Percentiles rank a stretch among this genome's conserved stretches.
Conservation (phyloP, 2,888 invertebrate genomes). For the Gisinianus flammeolus region DNA sequence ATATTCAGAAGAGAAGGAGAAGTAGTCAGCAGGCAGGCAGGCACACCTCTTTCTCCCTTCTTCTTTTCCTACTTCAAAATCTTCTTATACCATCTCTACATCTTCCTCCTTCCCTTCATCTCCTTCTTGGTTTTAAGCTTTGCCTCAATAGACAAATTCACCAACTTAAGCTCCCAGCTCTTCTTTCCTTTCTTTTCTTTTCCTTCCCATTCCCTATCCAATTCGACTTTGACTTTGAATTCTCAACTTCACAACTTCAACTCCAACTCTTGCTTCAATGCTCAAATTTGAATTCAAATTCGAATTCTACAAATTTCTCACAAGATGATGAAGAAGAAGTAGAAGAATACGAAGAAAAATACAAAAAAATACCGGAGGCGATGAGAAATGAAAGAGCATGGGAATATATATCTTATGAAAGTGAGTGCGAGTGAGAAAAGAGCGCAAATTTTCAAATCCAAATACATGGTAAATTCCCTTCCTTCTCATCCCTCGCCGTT, state of each 20-base stretch:
- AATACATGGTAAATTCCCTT: neutral
- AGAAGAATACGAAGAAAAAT: no score
- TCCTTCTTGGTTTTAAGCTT: neutral
- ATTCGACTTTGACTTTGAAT: no score
- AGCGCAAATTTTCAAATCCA: slow-evolving; percentile 5
- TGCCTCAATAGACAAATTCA: slow-evolving; percentile 6
- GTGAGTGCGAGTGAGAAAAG: neutral
- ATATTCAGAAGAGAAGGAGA: slow-evolving; percentile 9
- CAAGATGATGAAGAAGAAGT: neutral
- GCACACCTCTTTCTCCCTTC: neutral
- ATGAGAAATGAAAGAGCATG: no score
- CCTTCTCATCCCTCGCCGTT: neutral
- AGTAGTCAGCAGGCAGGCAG: neutral
- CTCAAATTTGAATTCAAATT: neutral
- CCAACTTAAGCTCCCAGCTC: no score
- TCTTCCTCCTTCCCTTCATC: neutral
- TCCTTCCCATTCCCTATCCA: neutral
- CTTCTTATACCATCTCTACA: neutral
- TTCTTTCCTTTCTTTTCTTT: neutral
- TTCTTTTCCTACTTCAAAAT: neutral
- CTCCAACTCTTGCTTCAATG: no score
- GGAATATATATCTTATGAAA: neutral
- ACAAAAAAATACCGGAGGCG: no score
- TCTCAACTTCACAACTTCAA: no score
- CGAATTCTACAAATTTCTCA: neutral